Percentiles rank a stretch among this genome's conserved stretches.
Evolutionary conservation across 1,140 invertebrate genomes (phyloP).

Genomic region (Stenopsyche tienmushanensis): DNA sequence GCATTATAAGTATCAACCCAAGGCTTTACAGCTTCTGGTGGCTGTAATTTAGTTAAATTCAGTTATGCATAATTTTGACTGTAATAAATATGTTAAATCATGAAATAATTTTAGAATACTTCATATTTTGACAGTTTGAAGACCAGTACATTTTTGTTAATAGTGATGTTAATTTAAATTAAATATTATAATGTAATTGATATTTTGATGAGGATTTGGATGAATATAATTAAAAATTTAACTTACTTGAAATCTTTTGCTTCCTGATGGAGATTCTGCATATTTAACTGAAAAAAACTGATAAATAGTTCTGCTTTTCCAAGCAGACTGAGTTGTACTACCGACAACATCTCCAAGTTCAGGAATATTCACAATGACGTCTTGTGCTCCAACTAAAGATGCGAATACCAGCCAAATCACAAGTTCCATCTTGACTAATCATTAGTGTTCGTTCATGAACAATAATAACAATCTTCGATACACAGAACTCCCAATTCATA

Average conservation of each 20-base stretch:
- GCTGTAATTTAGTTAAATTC: slow-evolving; percentile 7
- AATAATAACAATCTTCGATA: no score
- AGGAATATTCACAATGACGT: slow-evolving; percentile 43
- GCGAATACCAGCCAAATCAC: no score
- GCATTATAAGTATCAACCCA: slow-evolving; percentile 23
- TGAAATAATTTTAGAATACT: background rate
- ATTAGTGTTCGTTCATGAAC: no score
- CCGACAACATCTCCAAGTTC: slow-evolving; percentile 47
- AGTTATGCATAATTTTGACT: background rate
- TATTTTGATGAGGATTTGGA: no score
- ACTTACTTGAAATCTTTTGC: slow-evolving; percentile 47
- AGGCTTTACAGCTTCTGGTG: background rate
- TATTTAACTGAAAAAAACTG: slow-evolving; percentile 48
- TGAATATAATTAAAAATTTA: no score
- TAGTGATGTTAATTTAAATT: no score
- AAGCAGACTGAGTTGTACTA: slow-evolving; percentile 44
- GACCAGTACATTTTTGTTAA: no score
- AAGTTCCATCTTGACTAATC: no score
- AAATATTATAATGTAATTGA: no score
- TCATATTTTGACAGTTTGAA: no score
- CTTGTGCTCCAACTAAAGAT: background rate
- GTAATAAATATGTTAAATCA: background rate
- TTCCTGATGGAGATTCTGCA: slow-evolving; percentile 46
- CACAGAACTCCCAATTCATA: no score
- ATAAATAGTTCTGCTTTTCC: slow-evolving; percentile 45